These are phyloP conservation scores for Trissolcus brochymenae DNA, from an alignment of 2,888 invertebrate genomes.

Conservation along the genomic window DNA sequence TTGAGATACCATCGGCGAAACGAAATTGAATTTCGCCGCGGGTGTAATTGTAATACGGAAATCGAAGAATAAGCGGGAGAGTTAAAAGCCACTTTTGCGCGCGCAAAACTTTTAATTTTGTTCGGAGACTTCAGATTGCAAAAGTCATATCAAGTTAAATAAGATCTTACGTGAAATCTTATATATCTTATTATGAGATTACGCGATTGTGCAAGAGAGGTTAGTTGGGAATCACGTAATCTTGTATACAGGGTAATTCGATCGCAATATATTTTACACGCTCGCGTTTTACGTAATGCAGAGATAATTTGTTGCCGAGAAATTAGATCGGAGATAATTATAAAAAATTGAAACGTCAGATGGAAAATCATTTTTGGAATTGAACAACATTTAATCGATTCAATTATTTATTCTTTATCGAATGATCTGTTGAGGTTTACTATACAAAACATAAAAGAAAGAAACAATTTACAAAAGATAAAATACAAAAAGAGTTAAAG, in stretches of 20 bases:
- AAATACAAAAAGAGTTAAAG: too few relatives aligned
- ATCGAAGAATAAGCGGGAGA: conserved; percentile 15
- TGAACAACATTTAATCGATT: background rate
- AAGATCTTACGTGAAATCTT: conserved; percentile 52
- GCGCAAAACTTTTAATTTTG: conserved; percentile 17
- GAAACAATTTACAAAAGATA: too few relatives aligned
- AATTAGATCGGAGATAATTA: conserved; percentile 1
- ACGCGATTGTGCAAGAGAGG: conserved; percentile 38
- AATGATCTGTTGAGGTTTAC: too few relatives aligned
- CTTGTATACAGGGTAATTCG: conserved; percentile 44
- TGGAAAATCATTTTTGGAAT: background rate
- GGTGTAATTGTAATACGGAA: conserved; percentile 21
- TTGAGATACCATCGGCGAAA: conserved; percentile 33
- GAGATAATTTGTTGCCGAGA: conserved; percentile 17
- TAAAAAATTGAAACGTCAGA: background rate
- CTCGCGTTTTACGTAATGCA: conserved; percentile 20
- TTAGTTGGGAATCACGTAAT: conserved; percentile 32
- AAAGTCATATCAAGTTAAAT: conserved; percentile 38
- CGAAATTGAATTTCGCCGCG: conserved; percentile 32
- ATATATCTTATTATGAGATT: conserved; percentile 51
- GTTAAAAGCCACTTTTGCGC: background rate
- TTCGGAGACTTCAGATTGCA: conserved; percentile 20
- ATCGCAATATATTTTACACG: conserved; percentile 43
- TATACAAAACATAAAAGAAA: too few relatives aligned
- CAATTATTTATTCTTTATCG: too few relatives aligned